Conservation (phyloP, 1,140 invertebrate genomes). For the Potamilus streckersoni region DNA sequence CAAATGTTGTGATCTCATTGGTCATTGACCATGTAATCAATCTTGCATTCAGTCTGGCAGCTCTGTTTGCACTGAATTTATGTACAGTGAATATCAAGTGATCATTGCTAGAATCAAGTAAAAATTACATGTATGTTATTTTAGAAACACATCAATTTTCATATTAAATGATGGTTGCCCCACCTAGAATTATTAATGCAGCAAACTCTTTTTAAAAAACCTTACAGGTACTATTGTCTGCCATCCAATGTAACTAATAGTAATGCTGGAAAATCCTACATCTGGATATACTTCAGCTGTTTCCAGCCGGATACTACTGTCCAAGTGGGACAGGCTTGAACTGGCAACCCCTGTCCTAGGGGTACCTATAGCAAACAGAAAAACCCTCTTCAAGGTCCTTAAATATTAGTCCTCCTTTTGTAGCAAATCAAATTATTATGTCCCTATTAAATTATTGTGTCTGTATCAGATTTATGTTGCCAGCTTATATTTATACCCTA, state of each 20-base stretch:
- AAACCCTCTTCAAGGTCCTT: constrained; percentile 57
- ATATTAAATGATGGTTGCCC: no score
- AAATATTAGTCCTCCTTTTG: constrained; percentile 10
- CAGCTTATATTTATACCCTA: no score
- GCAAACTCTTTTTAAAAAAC: neutral
- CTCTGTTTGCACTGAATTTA: no score
- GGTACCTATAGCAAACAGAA: constrained; percentile 59
- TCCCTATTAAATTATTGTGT: no score
- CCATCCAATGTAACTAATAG: constrained; percentile 57
- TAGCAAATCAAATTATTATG: neutral
- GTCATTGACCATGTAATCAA: no score
- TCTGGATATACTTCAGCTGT: constrained; percentile 59
- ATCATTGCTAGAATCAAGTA: no score
- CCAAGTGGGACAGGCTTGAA: constrained; percentile 60
- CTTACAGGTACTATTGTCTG: constrained; percentile 58
- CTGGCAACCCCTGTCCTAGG: constrained; percentile 57
- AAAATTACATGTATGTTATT: no score
- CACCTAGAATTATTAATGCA: neutral
- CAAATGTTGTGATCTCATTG: no score
- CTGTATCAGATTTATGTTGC: no score
- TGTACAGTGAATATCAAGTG: no score
- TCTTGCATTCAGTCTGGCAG: no score
- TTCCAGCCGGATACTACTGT: constrained; percentile 61
- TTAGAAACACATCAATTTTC: no score
- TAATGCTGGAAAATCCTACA: constrained; percentile 39